Evolutionary conservation across 2,797 vertebrate genomes (phyloP), one percentile per base, ranked within the genome.

Genomic region (Peromyscus nudipes): DNA sequence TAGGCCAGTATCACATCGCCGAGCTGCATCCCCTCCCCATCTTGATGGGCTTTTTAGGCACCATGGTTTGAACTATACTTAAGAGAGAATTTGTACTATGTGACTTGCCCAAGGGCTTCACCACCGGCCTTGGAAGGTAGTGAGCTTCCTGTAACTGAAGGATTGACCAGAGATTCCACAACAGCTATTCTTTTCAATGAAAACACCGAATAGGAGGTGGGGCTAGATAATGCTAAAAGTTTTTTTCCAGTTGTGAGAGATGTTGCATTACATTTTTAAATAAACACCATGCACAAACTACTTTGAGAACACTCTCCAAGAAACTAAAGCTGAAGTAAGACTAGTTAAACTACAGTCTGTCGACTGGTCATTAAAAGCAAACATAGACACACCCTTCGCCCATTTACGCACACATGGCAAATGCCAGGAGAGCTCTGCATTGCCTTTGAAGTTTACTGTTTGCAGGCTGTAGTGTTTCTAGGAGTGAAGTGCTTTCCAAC

Each of bases 361-460:
- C 0, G 0, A 85, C 65, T 95, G 92, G 92, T 90, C 89, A 65
- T 92, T 96, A 46, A 94, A 95, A 94, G 52, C 67, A 89, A 84
- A 52, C 34, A 46, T 4, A 75, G 64, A 84, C 8, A 55, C 52
- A 60, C 14, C 43, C 49, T 37, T 29, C 8, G 60, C n/a, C 57
- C 40, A 17, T 16, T 27, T 31, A 82, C 25, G 37, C 49, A 12
- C 83, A 80, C 40, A 73, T 93, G 93, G 88, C 67, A 94, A 92
- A 96, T 95, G 71, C 40, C 87, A 75, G 93, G 60, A 52, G 60
- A 46, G 71, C 83, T 87, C 93, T 60, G 46, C 29, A 17, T 91
- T 89, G 91, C 29, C 85, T 97, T 98, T 97, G 95, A 96, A 97
- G 95, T 97, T 97, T 94, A 97, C 97, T 93, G 77, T 95, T 96